phyloP scores from a whole-genome alignment of 1,140 invertebrate genomes.

The Meloidogyne exigua region DNA sequence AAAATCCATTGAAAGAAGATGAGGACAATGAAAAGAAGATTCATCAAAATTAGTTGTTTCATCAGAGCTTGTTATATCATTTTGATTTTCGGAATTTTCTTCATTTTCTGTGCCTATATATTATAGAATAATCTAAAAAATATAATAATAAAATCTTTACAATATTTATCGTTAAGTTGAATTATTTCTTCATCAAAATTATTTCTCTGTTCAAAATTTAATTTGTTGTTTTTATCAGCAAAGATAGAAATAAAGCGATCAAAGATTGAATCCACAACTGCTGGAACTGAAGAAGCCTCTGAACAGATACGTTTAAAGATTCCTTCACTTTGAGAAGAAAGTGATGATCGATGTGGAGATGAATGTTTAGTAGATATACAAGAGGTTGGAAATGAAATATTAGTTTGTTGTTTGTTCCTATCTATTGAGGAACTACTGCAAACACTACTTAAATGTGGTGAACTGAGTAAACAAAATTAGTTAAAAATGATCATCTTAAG shows the following conservation, averaged over 20 bases:
- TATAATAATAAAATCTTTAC: conserved; percentile 3
- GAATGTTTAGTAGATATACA: conserved; percentile 13
- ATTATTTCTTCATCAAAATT: conserved; percentile 2
- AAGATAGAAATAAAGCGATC: conserved; percentile 5
- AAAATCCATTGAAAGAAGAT: conserved; percentile 56
- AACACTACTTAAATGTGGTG: not conserved
- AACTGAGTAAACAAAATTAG: not conserved
- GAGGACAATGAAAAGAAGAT: conserved; percentile 53
- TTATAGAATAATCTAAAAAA: not conserved
- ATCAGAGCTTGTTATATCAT: conserved; percentile 4
- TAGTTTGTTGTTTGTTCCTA: not conserved
- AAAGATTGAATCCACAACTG: not conserved
- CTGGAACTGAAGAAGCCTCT: not conserved
- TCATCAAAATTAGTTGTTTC: conserved; percentile 47
- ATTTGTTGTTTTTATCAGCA: not conserved
- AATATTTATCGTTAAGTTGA: not conserved
- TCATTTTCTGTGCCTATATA: not conserved
- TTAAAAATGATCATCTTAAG: not conserved
- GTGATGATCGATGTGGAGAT: not conserved
- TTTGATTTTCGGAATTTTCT: not conserved
- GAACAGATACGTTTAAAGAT: not conserved
- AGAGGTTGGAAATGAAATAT: not conserved
- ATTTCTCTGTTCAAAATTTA: not conserved
- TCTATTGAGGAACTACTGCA: not conserved
- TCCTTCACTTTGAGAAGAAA: not conserved